Conservation (phyloP, 1,140 invertebrate genomes). For the Panagrolaimus sp. region DNA sequence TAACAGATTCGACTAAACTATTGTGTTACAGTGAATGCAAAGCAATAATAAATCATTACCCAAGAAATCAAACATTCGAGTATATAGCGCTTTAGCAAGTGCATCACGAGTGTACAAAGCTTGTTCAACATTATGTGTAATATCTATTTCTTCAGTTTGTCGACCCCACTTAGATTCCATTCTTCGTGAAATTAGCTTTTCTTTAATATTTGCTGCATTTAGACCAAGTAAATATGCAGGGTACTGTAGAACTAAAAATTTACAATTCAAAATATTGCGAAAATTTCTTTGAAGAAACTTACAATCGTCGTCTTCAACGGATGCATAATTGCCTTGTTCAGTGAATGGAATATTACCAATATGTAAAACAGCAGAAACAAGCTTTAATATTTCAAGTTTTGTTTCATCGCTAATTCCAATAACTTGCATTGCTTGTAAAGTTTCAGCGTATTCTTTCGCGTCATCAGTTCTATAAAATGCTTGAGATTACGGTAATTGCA, state of each 20-base stretch:
- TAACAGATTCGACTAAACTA: slow-evolving; percentile 48
- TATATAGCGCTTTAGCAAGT: slow-evolving; percentile 67
- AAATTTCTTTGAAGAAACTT: too few species aligned
- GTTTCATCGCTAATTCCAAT: slow-evolving; percentile 66
- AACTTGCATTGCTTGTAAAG: slow-evolving; percentile 67
- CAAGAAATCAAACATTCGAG: slow-evolving; percentile 69
- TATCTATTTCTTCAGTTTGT: slow-evolving; percentile 68
- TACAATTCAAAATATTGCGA: neutral
- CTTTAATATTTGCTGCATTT: slow-evolving; percentile 63
- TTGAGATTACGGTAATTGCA: too few species aligned
- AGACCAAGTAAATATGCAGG: slow-evolving; percentile 68
- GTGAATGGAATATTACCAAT: slow-evolving; percentile 67
- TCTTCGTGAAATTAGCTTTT: slow-evolving; percentile 61
- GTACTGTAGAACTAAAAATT: slow-evolving; percentile 65
- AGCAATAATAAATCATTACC: slow-evolving; percentile 63
- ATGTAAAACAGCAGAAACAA: slow-evolving; percentile 69
- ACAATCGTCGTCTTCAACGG: slow-evolving; percentile 65
- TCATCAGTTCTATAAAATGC: too few species aligned
- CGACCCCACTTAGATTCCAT: slow-evolving; percentile 73
- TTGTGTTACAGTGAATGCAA: neutral
- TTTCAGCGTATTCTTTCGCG: slow-evolving; percentile 69
- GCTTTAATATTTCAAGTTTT: slow-evolving; percentile 64
- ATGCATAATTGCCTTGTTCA: slow-evolving; percentile 67
- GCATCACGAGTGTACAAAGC: slow-evolving; percentile 68
- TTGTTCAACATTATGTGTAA: slow-evolving; percentile 68